Evolutionary conservation across 2,888 invertebrate genomes (phyloP).

Genomic region (Strigamia crassipes): DNA sequence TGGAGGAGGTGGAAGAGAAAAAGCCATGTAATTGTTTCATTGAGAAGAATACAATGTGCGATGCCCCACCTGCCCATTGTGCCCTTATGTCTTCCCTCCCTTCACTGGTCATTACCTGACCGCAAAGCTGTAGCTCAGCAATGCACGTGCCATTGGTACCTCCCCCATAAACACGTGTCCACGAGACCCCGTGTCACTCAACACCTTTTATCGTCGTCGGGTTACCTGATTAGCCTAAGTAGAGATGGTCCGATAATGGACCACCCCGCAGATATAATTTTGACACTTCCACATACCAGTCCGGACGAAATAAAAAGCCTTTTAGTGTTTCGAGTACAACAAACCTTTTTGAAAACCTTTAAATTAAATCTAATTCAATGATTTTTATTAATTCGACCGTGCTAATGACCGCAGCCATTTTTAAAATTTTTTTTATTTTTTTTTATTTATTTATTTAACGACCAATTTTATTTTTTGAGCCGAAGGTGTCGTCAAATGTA

Average conservation of each 20-base stretch:
- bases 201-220: slow-evolving; percentile 4
- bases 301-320: not conserved
- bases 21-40: slow-evolving; percentile 18
- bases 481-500: too few relatives aligned
- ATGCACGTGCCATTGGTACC: slow-evolving; percentile 3
- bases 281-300: not conserved
- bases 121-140: not conserved
- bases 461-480: too few relatives aligned
- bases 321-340: not conserved
- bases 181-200: slow-evolving; percentile 6
- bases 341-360: not conserved
- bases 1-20: not conserved
- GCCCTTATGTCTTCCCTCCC: not conserved
- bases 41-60: not conserved
- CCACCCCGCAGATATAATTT: slow-evolving; percentile 2
- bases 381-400: too few relatives aligned
- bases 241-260: not conserved
- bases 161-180: slow-evolving; percentile 30
- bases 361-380: not conserved
- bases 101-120: slow-evolving; percentile 26
- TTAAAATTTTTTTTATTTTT: too few relatives aligned
- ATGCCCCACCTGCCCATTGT: slow-evolving; percentile 14
- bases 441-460: too few relatives aligned
- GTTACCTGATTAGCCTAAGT: slow-evolving; percentile 26
- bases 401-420: too few relatives aligned